Conservation (phyloP, 1,140 invertebrate genomes). For the Tyrophagus putrescentiae region DNA sequence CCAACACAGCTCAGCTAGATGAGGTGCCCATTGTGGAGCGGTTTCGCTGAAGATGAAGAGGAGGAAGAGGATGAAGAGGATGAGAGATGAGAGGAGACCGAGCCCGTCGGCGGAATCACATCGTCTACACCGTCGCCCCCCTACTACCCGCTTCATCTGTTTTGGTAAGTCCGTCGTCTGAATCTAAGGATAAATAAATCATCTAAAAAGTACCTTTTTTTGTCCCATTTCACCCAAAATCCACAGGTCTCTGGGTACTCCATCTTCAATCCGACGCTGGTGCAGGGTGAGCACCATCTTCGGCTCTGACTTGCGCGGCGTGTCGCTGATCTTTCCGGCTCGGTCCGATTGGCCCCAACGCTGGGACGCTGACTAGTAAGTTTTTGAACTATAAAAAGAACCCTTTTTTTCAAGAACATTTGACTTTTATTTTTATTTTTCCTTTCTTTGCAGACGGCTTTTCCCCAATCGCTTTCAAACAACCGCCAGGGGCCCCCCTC, state of each 20-base stretch:
- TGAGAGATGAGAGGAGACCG: too few species aligned
- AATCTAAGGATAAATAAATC: neutral
- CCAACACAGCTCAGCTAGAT: too few species aligned
- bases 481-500: neutral
- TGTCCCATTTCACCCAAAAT: neutral
- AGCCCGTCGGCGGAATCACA: neutral
- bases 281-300: conserved; percentile 6
- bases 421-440: neutral
- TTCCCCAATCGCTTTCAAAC: neutral
- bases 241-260: conserved; percentile 12
- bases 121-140: conserved; percentile 3
- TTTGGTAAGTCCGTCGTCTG: neutral
- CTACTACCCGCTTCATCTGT: conserved; percentile 17
- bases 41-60: too few species aligned
- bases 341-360: neutral
- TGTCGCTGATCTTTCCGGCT: conserved; percentile 14
- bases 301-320: neutral
- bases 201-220: too few species aligned
- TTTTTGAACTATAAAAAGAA: neutral
- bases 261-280: conserved; percentile 17
- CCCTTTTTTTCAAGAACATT: neutral
- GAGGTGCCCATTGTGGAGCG: too few species aligned
- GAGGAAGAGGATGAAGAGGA: too few species aligned
- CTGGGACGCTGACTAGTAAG: conserved; percentile 14
- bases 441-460: conserved; percentile 9